These are phyloP conservation scores for Heteromurus nitidus DNA, from an alignment of 2,888 invertebrate species.

Conservation along the genomic window DNA sequence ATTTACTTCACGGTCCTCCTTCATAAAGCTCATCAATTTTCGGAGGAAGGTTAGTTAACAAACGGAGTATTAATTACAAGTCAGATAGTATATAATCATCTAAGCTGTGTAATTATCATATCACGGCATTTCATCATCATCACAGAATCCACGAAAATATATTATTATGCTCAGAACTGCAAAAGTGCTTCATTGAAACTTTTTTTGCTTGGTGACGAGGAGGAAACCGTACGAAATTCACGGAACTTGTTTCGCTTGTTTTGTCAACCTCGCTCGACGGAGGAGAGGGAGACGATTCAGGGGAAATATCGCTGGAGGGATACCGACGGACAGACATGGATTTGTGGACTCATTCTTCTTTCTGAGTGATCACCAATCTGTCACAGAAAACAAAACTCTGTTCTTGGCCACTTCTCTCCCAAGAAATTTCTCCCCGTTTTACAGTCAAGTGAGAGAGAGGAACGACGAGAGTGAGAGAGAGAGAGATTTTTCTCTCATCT, in stretches of 20 bases:
- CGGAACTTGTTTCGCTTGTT: constrained; percentile 60
- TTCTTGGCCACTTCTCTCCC: constrained; percentile 8
- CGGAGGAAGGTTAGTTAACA: background rate
- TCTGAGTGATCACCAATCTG: constrained; percentile 53
- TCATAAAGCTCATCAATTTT: background rate
- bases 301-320: constrained; percentile 25
- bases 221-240: constrained; percentile 45
- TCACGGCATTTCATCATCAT: background rate
- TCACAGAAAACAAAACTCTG: constrained; percentile 40
- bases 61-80: background rate
- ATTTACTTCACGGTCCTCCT: background rate
- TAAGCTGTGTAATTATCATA: no score
- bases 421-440: no score
- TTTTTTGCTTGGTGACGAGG: background rate
- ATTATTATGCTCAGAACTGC: no score
- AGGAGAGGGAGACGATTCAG: background rate
- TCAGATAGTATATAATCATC: background rate
- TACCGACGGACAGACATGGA: constrained; percentile 26
- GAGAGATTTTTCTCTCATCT: constrained; percentile 33
- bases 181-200: background rate
- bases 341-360: constrained; percentile 33
- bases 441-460: no score
- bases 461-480: no score
- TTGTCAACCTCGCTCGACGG: constrained; percentile 19
- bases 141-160: background rate